Base-by-base conservation (phyloP, 2,113 vertebrate species). In the Anguilla japonica region DNA sequence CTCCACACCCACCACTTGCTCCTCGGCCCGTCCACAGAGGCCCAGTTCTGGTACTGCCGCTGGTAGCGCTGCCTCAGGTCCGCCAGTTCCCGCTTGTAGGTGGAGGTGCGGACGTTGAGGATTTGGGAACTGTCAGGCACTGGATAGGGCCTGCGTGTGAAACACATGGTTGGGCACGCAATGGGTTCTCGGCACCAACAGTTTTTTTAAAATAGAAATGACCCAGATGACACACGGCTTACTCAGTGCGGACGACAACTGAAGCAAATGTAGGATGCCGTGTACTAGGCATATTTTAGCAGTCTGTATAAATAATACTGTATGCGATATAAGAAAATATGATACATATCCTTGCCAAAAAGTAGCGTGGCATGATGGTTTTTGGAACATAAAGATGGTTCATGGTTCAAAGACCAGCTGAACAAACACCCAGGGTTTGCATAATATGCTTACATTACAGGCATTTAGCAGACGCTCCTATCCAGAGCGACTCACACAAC, bases 1-100 rank as follows among this genome's bases (percentile, higher is more conserved):
- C 94, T 95, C 96, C 95, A 97, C 5, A 98, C 91, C 96, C 94
- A 98, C 98, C 98, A 99, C 91, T 96, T 97, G 94, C 96, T 99
- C 84, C 93, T 96, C 60, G 83, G 84, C 29, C 94, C 97, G 89
- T 98, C 92, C 80, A 98, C 91, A 56, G 91, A 88, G 84, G 94
- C 94, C 97, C 96, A 98, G 93, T 99, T 99, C 91, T 97, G 96
- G 92, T 96, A 96, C 43, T 98, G 94, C 60, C 92, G 87, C 83
- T 93, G 91, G 78, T 97, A 98, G 87, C 96, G 95, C 56, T 92
- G 89, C 88, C 94, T 96, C 56, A 98, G 91, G 15, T 86, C 91
- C 63, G 83, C 91, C 56, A 95, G 91, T 83, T 98, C 95, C 86
- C 95, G 93, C 85, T 82, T 95, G 88, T 97, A 97, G 90, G 91